phyloP scores from a whole-genome alignment of 2,113 vertebrate genomes.

The Onychorhynchus coronatus region DNA sequence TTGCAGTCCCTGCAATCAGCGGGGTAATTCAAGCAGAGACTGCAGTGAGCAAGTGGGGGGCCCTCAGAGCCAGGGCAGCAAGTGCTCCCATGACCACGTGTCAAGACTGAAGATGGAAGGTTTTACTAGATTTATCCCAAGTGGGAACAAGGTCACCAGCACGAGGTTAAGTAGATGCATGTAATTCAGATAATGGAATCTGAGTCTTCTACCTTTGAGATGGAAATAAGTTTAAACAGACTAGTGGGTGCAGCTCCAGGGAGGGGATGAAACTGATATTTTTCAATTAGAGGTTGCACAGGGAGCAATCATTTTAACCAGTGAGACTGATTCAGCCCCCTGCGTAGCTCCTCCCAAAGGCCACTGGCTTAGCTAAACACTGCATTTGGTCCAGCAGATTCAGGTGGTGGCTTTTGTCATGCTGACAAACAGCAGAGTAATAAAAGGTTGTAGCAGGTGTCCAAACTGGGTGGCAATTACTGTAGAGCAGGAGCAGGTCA shows the following conservation, averaged over 20 bases:
- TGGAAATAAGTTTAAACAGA: conserved; percentile 21
- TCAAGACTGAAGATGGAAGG: neutral
- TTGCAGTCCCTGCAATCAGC: neutral
- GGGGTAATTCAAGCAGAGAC: neutral
- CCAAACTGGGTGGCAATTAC: neutral
- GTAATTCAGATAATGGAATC: conserved; percentile 22
- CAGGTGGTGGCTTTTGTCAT: neutral
- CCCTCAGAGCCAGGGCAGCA: neutral
- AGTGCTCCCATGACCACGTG: neutral
- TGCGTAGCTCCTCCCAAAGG: neutral
- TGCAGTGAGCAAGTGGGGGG: neutral
- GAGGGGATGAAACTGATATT: neutral
- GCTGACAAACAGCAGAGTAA: neutral
- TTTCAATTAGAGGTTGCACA: neutral
- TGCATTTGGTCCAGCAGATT: neutral
- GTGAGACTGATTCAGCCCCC: neutral
- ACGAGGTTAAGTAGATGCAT: neutral
- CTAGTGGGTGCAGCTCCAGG: neutral
- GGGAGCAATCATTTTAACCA: neutral
- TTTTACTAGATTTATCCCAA: neutral
- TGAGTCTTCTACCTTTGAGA: neutral
- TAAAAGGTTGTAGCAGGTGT: neutral
- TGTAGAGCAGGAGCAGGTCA: neutral
- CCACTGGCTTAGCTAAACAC: neutral
- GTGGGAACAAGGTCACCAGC: neutral